Evolutionary conservation across 2,113 vertebrate genomes (phyloP).

Genomic region (Chaetodon auriga): DNA sequence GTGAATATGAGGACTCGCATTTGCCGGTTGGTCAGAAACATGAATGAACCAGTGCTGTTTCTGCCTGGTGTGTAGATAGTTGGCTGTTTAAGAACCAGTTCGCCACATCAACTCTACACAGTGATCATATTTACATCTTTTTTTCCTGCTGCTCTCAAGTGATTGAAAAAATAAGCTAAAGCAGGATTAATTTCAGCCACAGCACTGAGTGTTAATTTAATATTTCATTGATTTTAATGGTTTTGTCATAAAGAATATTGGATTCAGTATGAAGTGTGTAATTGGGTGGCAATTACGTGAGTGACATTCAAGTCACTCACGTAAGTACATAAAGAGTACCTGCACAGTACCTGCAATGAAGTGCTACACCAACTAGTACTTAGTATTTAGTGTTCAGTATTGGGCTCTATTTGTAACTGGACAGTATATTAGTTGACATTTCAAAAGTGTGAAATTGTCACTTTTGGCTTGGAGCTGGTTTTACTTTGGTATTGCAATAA

Average conservation of each 20-base stretch:
- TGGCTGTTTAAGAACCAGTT: not conserved
- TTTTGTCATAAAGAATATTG: not conserved
- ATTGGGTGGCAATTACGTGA: not conserved
- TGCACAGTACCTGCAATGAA: not conserved
- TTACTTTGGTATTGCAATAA: slow-evolving; percentile 40
- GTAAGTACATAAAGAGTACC: not conserved
- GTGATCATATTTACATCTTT: not conserved
- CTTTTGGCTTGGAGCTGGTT: slow-evolving; percentile 28
- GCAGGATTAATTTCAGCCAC: too few species aligned
- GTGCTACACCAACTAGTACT: not conserved
- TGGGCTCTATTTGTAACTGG: not conserved
- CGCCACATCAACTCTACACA: not conserved
- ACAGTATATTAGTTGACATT: slow-evolving; percentile 8
- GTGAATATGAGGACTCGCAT: not conserved
- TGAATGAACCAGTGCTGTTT: not conserved
- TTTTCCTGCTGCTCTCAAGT: not conserved
- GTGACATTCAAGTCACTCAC: not conserved
- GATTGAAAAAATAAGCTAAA: too few species aligned
- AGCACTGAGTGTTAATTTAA: not conserved
- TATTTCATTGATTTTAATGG: not conserved
- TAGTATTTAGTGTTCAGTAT: not conserved
- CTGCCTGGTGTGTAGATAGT: not conserved
- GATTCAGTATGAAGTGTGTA: not conserved
- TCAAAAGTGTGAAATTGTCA: not conserved
- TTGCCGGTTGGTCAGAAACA: not conserved